phyloP scores from a whole-genome alignment of 2,797 vertebrate genomes.

The Clamator glandarius region DNA sequence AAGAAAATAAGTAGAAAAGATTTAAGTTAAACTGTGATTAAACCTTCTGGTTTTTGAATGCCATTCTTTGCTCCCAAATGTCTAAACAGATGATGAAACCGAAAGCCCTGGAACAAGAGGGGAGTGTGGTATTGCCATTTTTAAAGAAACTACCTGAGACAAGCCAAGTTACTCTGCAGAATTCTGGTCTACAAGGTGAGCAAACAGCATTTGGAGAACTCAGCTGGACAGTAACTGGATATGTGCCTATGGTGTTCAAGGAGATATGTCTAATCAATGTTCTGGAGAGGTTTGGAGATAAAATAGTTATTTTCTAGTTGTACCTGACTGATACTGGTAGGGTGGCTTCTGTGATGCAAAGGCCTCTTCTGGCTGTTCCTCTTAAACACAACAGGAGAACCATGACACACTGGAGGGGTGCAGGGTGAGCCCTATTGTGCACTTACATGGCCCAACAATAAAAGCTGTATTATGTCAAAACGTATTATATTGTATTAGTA shows the following conservation, averaged over 20 bases:
- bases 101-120: constrained; percentile 73
- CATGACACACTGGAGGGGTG: background rate
- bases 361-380: background rate
- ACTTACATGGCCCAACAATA: background rate
- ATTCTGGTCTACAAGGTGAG: constrained; percentile 75
- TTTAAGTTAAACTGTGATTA: background rate
- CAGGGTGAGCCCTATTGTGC: background rate
- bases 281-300: background rate
- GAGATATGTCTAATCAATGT: background rate
- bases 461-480: background rate
- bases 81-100: constrained; percentile 68
- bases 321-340: background rate
- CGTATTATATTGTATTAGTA: background rate
- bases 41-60: background rate
- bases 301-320: background rate
- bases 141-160: constrained; percentile 72
- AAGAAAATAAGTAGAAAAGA: background rate
- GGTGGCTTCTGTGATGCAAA: background rate
- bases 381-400: background rate
- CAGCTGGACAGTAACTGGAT: background rate
- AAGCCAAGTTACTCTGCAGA: constrained; percentile 74
- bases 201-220: background rate
- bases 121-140: constrained; percentile 69
- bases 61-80: constrained; percentile 6
- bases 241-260: background rate